phyloP scores from a whole-genome alignment of 1,140 invertebrate species.

The Triops cancriformis region DNA sequence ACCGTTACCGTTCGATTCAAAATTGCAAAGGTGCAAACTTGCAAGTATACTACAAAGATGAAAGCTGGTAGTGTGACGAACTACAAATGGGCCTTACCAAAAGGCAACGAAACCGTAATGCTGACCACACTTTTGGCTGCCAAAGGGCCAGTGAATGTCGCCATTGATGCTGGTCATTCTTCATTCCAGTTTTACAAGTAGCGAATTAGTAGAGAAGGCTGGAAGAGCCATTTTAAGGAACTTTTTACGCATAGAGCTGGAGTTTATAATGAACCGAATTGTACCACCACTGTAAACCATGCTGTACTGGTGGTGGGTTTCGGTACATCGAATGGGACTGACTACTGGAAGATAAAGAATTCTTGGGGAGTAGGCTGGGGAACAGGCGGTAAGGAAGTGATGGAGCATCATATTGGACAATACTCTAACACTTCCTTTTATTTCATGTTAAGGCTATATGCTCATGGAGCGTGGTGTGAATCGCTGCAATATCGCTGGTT shows the following conservation, averaged over 20 bases:
- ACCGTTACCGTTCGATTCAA: not conserved
- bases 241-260: not conserved
- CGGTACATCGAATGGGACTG: conserved; percentile 41
- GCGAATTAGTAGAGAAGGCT: too few relatives aligned
- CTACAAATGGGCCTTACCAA: not conserved
- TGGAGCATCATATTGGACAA: too few relatives aligned
- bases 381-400: conserved; percentile 33
- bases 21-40: not conserved
- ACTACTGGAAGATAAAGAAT: conserved; percentile 45
- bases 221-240: too few relatives aligned
- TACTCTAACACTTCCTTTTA: too few relatives aligned
- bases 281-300: conserved; percentile 36
- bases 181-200: not conserved
- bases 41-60: not conserved
- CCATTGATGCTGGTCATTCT: not conserved
- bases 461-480: too few relatives aligned
- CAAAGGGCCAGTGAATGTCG: not conserved
- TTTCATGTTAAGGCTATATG: too few relatives aligned
- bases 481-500: too few relatives aligned
- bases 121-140: not conserved
- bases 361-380: conserved; percentile 45
- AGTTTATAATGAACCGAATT: conserved; percentile 8
- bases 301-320: conserved; percentile 46
- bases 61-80: not conserved
- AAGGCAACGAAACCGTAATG: not conserved